Conservation (phyloP, 2,113 vertebrate species). For the Lonchura striata region DNA sequence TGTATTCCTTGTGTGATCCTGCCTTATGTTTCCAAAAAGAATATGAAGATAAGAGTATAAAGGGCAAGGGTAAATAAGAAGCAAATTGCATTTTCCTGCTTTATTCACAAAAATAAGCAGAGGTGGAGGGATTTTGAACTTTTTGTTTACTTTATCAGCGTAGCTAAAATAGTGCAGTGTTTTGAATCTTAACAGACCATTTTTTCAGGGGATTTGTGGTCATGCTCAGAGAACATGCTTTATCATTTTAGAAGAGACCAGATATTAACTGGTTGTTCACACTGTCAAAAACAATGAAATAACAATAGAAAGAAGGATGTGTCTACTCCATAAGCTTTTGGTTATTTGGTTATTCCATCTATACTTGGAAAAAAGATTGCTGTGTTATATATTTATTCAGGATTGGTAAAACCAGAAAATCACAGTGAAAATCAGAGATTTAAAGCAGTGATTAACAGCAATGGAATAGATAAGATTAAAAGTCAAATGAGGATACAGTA, state of each 20-base stretch:
- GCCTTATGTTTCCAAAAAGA: not conserved
- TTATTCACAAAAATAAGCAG: not conserved
- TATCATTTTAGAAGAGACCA: not conserved
- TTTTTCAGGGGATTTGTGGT: not conserved
- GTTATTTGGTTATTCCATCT: not conserved
- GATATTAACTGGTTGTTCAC: not conserved
- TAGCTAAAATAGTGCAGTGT: not conserved
- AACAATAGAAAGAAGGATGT: not conserved
- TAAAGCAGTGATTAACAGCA: not conserved
- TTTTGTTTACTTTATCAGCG: rapidly evolving
- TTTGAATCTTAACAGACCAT: not conserved
- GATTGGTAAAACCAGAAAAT: not conserved
- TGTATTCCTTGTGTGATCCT: not conserved
- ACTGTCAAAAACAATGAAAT: not conserved
- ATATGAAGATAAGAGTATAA: not conserved
- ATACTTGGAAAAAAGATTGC: not conserved
- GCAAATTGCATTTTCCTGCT: not conserved
- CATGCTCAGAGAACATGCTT: not conserved
- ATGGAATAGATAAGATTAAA: not conserved
- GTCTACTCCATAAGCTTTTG: not conserved
- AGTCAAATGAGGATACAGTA: not conserved
- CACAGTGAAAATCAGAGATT: not conserved
- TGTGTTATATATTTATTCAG: not conserved
- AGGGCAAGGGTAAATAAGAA: not conserved
- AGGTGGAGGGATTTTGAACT: not conserved